Conservation (phyloP, 2,797 vertebrate genomes). For the Columba guinea region DNA sequence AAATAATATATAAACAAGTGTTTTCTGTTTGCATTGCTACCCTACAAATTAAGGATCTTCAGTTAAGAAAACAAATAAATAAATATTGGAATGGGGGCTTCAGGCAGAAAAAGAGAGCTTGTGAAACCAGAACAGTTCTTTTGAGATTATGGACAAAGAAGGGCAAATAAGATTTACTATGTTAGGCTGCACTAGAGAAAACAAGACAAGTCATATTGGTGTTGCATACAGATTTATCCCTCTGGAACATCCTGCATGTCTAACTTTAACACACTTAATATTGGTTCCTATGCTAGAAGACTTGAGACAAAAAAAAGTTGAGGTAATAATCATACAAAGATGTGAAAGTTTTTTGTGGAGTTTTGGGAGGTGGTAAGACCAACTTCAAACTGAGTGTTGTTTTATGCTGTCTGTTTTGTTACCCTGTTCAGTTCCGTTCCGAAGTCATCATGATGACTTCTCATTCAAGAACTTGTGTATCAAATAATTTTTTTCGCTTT, state of each 20-base stretch:
- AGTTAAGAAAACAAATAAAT: background rate
- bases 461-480: background rate
- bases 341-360: background rate
- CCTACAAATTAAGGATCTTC: background rate
- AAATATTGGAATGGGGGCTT: background rate
- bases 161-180: background rate
- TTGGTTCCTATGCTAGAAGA: background rate
- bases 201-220: background rate
- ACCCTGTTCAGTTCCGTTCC: background rate
- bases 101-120: background rate
- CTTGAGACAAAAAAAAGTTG: background rate
- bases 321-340: background rate
- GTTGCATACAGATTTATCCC: background rate
- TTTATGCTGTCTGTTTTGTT: background rate
- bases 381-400: fast-evolving
- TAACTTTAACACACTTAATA: background rate
- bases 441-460: background rate
- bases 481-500: background rate
- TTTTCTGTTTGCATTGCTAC: background rate
- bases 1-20: background rate
- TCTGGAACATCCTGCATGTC: background rate
- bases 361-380: background rate
- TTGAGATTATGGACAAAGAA: background rate
- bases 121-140: background rate
- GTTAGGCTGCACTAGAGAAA: background rate